phyloP scores from a whole-genome alignment of 2,113 vertebrate species.

The Connochaetes taurinus region DNA sequence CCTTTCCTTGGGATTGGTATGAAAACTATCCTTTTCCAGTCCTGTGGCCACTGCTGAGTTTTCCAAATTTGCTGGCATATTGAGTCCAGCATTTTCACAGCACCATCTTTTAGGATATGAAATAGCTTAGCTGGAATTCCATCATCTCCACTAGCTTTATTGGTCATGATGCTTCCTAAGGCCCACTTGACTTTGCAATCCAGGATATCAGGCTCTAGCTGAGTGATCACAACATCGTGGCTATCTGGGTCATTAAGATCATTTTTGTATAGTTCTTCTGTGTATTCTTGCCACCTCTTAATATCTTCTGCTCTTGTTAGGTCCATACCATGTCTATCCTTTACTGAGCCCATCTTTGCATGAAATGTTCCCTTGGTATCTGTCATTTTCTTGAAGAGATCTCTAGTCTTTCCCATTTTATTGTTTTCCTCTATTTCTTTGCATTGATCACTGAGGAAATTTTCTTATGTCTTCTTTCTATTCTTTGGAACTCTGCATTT shows the following conservation, averaged over 20 bases:
- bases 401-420: not conserved
- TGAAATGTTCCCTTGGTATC: not conserved
- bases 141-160: not conserved
- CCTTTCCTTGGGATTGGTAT: not conserved
- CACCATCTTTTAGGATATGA: not conserved
- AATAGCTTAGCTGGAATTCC: not conserved
- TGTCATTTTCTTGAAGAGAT: not conserved
- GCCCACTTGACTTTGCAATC: not conserved
- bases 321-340: not conserved
- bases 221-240: not conserved
- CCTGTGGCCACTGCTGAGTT: not conserved
- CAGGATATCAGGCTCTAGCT: not conserved
- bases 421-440: not conserved
- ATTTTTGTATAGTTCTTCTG: not conserved
- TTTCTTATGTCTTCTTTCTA: not conserved
- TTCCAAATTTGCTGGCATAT: not conserved
- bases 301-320: not conserved
- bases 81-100: not conserved
- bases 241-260: not conserved
- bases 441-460: not conserved
- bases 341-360: not conserved
- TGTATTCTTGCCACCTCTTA: not conserved
- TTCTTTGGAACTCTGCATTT: not conserved
- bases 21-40: not conserved
- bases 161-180: not conserved